These are phyloP conservation scores for Chrysemys picta DNA, from an alignment of 2,113 vertebrate genomes.

Conservation along the genomic window DNA sequence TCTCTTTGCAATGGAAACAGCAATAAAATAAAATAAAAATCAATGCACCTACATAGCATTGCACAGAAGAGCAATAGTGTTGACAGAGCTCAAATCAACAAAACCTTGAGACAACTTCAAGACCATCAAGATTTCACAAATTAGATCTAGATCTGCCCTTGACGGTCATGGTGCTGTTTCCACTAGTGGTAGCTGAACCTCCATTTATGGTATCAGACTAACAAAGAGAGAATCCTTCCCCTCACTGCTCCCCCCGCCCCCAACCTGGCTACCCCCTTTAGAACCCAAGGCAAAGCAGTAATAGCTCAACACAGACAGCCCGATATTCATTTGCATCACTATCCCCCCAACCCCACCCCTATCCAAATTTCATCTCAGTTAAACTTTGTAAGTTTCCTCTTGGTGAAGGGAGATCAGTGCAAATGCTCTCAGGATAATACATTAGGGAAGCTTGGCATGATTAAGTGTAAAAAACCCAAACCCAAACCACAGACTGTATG, in stretches of 20 bases:
- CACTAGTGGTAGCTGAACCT: not conserved
- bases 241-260: not conserved
- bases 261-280: not conserved
- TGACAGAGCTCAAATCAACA: not conserved
- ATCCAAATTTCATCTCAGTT: not conserved
- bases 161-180: not conserved
- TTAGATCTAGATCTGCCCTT: not conserved
- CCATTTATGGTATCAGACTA: not conserved
- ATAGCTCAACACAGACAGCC: not conserved
- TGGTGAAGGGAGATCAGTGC: not conserved
- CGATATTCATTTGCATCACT: not conserved
- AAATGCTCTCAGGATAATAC: not conserved
- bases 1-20: not conserved
- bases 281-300: not conserved
- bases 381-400: not conserved
- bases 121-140: fast-evolving
- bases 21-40: not conserved
- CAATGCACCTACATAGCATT: not conserved
- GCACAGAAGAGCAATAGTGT: not conserved
- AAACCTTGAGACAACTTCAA: not conserved
- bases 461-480: not conserved
- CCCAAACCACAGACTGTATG: fast-evolving
- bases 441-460: fast-evolving
- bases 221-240: not conserved
- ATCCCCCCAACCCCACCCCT: not conserved